phyloP scores from a whole-genome alignment of 92 coral and sea anemone genomes.

The Nematostella vectensis region DNA sequence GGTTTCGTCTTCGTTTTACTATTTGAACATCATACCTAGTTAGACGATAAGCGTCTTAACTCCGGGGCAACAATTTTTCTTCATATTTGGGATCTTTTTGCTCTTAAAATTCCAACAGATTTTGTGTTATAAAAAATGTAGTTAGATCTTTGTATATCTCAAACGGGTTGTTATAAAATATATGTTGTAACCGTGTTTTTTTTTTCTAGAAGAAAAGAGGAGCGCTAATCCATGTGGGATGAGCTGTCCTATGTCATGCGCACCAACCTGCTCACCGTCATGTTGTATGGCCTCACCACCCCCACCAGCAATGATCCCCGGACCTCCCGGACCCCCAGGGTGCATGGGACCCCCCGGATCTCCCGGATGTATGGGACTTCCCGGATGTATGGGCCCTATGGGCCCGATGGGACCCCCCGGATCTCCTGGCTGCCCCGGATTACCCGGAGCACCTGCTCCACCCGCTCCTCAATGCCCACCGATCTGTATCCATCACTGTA shows the following conservation, averaged over 20 bases:
- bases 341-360: constrained; percentile 80
- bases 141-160: too few relatives aligned
- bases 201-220: too few relatives aligned
- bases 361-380: constrained; percentile 72
- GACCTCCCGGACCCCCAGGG: constrained; percentile 36
- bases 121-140: too few relatives aligned
- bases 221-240: constrained; percentile 46
- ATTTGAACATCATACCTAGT: too few relatives aligned
- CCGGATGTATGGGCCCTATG: constrained; percentile 72
- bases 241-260: constrained; percentile 36
- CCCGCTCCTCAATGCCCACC: constrained; percentile 92
- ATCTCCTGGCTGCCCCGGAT: constrained; percentile 85
- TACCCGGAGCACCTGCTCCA: constrained; percentile 90
- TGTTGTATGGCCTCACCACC: constrained; percentile 81
- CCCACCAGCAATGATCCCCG: constrained; percentile 16
- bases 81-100: too few relatives aligned
- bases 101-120: too few relatives aligned
- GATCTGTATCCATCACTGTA: constrained; percentile 88
- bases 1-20: too few relatives aligned
- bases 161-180: too few relatives aligned
- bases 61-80: too few relatives aligned
- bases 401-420: constrained; percentile 82
- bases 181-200: too few relatives aligned
- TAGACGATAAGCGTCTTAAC: too few relatives aligned
- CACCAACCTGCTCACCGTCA: constrained; percentile 52